Evolutionary conservation across 1,140 invertebrate genomes (phyloP).

Genomic region (Drosophila erecta): DNA sequence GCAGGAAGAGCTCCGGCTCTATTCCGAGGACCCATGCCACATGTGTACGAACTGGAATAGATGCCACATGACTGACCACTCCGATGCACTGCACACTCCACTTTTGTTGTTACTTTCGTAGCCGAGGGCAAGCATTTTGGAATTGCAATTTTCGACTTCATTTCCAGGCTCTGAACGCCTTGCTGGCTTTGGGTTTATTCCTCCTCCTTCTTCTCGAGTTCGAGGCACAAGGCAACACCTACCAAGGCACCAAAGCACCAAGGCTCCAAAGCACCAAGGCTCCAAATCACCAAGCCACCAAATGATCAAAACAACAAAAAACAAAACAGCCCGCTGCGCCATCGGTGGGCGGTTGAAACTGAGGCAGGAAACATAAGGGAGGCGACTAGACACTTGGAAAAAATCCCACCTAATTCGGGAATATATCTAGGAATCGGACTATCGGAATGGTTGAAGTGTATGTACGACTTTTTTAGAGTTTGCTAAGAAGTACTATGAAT

Average conservation of each 20-base stretch:
- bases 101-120: slow-evolving; percentile 41
- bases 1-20: slow-evolving; percentile 25
- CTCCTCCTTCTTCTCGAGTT: slow-evolving; percentile 21
- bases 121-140: slow-evolving; percentile 82
- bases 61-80: slow-evolving; percentile 74
- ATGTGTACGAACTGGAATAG: slow-evolving; percentile 65
- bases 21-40: slow-evolving; percentile 43
- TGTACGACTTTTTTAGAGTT: too few species aligned
- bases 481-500: too few species aligned
- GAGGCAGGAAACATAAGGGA: slow-evolving; percentile 10
- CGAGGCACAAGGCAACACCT: slow-evolving; percentile 67
- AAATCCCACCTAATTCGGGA: neutral
- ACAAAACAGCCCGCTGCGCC: slow-evolving; percentile 45
- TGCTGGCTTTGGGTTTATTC: slow-evolving; percentile 15
- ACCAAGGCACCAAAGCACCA: slow-evolving; percentile 37
- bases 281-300: slow-evolving; percentile 23
- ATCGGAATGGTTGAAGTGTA: neutral
- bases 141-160: slow-evolving; percentile 83
- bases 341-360: slow-evolving; percentile 18
- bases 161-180: slow-evolving; percentile 64
- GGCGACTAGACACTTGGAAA: slow-evolving; percentile 8
- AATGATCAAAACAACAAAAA: slow-evolving; percentile 46
- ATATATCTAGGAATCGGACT: neutral
- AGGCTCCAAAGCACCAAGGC: slow-evolving; percentile 24
- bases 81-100: slow-evolving; percentile 57